Conservation (phyloP, 1,140 invertebrate species). For the Leptinotarsa texana region DNA sequence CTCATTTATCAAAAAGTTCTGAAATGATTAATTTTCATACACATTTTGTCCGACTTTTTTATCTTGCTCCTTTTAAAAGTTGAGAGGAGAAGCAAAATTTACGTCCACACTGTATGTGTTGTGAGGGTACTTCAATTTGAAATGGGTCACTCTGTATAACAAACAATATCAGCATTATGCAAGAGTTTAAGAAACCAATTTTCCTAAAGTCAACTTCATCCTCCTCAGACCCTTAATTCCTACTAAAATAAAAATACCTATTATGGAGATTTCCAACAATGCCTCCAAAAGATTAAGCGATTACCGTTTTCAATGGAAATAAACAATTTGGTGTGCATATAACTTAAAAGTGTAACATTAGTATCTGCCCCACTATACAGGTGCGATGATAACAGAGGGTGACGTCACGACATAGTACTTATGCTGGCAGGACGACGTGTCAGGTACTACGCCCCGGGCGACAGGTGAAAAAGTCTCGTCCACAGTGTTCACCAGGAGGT, state of each 20-base stretch:
- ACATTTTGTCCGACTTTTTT: too few relatives aligned
- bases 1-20: too few relatives aligned
- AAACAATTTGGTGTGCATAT: neutral
- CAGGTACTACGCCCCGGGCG: slow-evolving; percentile 28
- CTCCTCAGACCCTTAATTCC: too few relatives aligned
- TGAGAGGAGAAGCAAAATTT: too few relatives aligned
- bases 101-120: too few relatives aligned
- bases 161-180: too few relatives aligned
- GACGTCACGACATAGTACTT: slow-evolving; percentile 19
- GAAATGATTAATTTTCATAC: too few relatives aligned
- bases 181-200: too few relatives aligned
- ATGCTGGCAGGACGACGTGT: slow-evolving; percentile 23
- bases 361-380: slow-evolving; percentile 17
- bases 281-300: neutral
- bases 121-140: too few relatives aligned
- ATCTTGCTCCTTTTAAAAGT: too few relatives aligned
- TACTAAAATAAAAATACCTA: neutral
- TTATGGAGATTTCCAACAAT: neutral
- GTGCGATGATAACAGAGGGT: slow-evolving; percentile 18
- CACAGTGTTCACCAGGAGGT: neutral
- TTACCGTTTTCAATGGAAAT: neutral
- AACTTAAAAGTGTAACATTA: slow-evolving; percentile 12
- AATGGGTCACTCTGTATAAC: too few relatives aligned
- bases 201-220: too few relatives aligned
- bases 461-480: slow-evolving; percentile 19